A percentile compares a stretch with the other conserved stretches of the same genome.
Conservation (phyloP, 1,140 invertebrate species). For the Diplogasteroides magnus region DNA sequence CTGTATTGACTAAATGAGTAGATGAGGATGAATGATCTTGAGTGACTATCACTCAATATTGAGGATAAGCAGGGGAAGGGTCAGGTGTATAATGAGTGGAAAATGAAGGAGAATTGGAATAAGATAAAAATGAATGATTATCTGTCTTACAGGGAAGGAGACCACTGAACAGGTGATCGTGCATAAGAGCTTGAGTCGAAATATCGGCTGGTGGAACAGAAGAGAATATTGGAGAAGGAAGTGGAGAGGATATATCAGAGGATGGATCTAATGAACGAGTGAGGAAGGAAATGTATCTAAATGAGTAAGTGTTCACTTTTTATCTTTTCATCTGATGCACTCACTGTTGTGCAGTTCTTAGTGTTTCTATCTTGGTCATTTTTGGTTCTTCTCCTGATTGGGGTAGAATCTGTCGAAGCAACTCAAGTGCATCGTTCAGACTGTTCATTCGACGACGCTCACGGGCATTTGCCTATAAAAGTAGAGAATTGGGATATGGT, state of each 20-base stretch:
- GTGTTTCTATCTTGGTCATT: constrained; percentile 32
- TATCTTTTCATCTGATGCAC: too few species aligned
- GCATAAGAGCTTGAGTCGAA: not conserved
- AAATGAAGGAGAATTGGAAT: not conserved
- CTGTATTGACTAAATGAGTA: too few species aligned
- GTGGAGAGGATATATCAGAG: not conserved
- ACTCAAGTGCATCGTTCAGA: constrained; percentile 27
- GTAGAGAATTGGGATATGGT: not conserved
- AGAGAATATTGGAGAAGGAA: not conserved
- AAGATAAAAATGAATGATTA: not conserved
- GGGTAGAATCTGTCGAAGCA: constrained; percentile 18
- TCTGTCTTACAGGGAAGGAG: not conserved
- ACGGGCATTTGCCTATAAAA: constrained; percentile 24
- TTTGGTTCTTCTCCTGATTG: constrained; percentile 23
- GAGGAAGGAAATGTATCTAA: not conserved
- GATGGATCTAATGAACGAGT: not conserved
- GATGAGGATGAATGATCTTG: too few species aligned
- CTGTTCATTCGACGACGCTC: constrained; percentile 25
- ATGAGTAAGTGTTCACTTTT: not conserved
- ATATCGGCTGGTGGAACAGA: not conserved
- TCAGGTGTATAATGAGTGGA: too few species aligned
- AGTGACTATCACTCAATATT: too few species aligned
- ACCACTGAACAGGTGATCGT: too few species aligned
- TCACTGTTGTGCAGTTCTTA: constrained; percentile 26
- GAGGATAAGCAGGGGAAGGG: too few species aligned